Base-by-base conservation (phyloP, 2,113 vertebrate species). In the Pterophyllum scalare region DNA sequence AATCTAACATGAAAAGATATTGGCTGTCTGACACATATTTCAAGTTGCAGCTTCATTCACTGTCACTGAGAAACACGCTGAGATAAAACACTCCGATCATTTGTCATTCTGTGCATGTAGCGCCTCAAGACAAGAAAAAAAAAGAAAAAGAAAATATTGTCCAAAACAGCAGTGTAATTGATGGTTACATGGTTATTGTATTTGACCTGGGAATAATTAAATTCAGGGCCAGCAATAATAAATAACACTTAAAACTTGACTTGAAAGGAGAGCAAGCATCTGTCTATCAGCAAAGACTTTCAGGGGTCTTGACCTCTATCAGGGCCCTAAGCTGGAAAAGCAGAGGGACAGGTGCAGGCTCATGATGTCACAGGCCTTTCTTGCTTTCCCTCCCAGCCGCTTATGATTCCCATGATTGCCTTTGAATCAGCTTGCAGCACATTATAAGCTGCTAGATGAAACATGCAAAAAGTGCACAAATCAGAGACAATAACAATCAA, bases 271-370 rank as follows among this genome's bases (percentile, higher is more conserved):
- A 79, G 76, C 88, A 61, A 86, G 59, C 79, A 61, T 94, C 93
- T 79, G 88, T 95, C 95, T 77, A 81, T 95, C 95, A 94, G 88
- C 94, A 87, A 62, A 86, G 86, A 89, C 88, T 91, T 92, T 94
- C 84, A 88, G 77, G 79, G 91, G 91, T 90, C 62, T 12, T 65
- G 81, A 92, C 86, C 89, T 83, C 83, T 43, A 57, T 61, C 75
- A 11, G 60, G 60, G 80, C 72, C 83, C 82, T 38, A 11, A 9
- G 79, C 59, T 79, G 82, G 75, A 89, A 88, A 90, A 76, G 52
- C 90, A 74, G 79, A 75, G 82, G 52, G 87, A 96, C 95, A 96
- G 95, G 95, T 96, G 96, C 92, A 49, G 74, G 87, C 57, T 75
- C 64, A 93, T 95, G 93, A 95, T 91, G 93, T 95, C 94, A 93